Percentiles rank a stretch among this genome's conserved stretches.
phyloP scores from a whole-genome alignment of 2,113 vertebrate genomes.

The Alouatta palliata region DNA sequence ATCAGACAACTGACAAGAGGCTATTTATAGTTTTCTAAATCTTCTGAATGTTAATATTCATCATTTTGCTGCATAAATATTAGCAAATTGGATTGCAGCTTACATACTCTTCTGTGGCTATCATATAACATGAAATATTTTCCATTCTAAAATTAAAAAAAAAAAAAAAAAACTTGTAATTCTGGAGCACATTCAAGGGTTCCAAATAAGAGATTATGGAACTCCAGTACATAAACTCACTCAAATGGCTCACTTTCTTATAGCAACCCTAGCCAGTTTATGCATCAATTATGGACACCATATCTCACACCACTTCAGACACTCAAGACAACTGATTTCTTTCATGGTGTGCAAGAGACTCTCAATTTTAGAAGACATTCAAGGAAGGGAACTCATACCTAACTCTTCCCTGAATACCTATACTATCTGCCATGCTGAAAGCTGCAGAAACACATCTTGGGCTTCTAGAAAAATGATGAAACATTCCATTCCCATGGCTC shows the following conservation, averaged over 20 bases:
- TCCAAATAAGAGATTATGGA: background rate
- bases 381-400: background rate
- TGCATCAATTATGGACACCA: background rate
- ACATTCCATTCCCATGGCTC: background rate
- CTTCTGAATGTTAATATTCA: background rate
- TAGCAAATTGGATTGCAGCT: background rate
- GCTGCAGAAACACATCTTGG: background rate
- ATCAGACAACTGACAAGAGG: background rate
- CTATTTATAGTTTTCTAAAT: background rate
- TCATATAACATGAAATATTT: background rate
- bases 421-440: background rate
- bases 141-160: background rate
- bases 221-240: background rate
- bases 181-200: background rate
- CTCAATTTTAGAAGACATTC: constrained; percentile 15
- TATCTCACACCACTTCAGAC: background rate
- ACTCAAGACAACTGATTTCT: background rate
- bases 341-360: background rate
- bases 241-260: background rate
- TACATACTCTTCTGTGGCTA: background rate
- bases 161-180: background rate
- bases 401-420: background rate
- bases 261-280: background rate
- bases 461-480: background rate
- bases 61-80: background rate